phyloP scores from a whole-genome alignment of 1,140 invertebrate species.

The Pseudomyrmex flavicornis region DNA sequence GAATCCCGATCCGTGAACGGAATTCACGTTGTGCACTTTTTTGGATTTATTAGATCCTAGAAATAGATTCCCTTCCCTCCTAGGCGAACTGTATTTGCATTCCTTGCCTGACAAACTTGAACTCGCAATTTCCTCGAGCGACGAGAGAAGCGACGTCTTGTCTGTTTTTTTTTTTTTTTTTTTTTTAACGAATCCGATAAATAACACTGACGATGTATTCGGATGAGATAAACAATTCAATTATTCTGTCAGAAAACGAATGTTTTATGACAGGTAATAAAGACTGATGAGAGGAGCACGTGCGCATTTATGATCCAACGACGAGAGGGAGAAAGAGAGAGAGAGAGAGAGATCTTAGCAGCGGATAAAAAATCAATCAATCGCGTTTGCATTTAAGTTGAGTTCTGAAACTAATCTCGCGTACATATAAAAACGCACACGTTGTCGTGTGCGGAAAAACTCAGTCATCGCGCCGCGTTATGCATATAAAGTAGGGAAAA shows the following conservation, averaged over 20 bases:
- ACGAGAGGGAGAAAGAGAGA: neutral
- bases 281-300: slow-evolving; percentile 15
- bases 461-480: slow-evolving; percentile 41
- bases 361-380: slow-evolving; percentile 16
- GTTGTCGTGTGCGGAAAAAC: neutral
- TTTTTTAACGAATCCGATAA: neutral
- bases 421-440: slow-evolving; percentile 25
- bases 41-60: slow-evolving; percentile 60
- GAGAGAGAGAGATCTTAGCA: slow-evolving; percentile 3
- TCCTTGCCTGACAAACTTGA: neutral
- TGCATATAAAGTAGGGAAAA: slow-evolving; percentile 7
- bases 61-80: slow-evolving; percentile 4
- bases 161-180: too few relatives aligned
- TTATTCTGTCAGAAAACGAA: slow-evolving; percentile 10
- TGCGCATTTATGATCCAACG: neutral
- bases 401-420: slow-evolving; percentile 42
- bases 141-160: neutral
- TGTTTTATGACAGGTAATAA: slow-evolving; percentile 41
- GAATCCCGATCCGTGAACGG: slow-evolving; percentile 63
- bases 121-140: slow-evolving; percentile 13
- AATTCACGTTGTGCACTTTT: slow-evolving; percentile 64
- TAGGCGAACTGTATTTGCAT: neutral
- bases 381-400: slow-evolving; percentile 45
- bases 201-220: slow-evolving; percentile 27
- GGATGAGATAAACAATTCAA: slow-evolving; percentile 22